phyloP scores from a whole-genome alignment of 2,113 vertebrate species.

The Elephas maximus region DNA sequence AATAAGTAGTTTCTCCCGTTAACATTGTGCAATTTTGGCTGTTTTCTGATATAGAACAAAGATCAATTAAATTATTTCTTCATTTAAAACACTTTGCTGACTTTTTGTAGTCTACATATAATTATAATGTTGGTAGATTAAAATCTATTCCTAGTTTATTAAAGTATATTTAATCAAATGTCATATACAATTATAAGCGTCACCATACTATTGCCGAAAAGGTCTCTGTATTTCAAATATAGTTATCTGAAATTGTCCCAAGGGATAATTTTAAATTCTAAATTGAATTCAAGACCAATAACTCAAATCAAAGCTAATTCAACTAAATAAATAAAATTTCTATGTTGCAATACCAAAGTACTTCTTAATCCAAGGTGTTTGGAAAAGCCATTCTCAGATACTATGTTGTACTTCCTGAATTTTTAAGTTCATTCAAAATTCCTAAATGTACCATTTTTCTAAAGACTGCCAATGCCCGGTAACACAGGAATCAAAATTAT shows the following conservation, averaged over 20 bases:
- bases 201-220: background rate
- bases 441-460: background rate
- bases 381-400: background rate
- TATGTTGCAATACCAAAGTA: background rate
- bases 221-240: constrained; percentile 24
- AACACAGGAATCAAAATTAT: constrained; percentile 42
- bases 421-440: constrained; percentile 38
- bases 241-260: constrained; percentile 28
- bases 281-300: constrained; percentile 2
- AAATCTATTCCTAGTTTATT: constrained; percentile 17
- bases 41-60: constrained; percentile 85
- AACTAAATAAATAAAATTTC: constrained; percentile 36
- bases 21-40: constrained; percentile 74
- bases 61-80: constrained; percentile 4
- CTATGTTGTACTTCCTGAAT: background rate
- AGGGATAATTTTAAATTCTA: background rate
- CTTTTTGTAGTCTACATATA: background rate
- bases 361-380: background rate
- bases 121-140: background rate
- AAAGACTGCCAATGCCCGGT: background rate
- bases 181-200: background rate
- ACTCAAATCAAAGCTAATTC: background rate
- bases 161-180: background rate
- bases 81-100: constrained; percentile 17
- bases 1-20: constrained; percentile 82